A percentile compares a stretch with the other conserved stretches of the same genome.
phyloP scores from a whole-genome alignment of 1,140 invertebrate genomes.

The Papilio polyxenes region DNA sequence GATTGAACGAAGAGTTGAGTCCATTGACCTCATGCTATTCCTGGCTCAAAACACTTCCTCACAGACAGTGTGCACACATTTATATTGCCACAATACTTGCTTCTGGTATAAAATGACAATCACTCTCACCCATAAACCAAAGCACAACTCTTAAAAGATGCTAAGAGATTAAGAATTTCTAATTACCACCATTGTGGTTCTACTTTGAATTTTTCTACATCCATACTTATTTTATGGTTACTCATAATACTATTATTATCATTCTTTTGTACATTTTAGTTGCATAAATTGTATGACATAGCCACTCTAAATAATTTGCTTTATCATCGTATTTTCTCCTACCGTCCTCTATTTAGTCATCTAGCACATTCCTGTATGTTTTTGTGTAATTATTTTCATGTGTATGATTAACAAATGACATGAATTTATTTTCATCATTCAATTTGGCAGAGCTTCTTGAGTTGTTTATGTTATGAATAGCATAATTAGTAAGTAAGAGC shows the following conservation, averaged over 20 bases:
- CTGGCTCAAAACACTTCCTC: conserved; percentile 50
- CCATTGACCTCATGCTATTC: conserved; percentile 60
- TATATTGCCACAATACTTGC: conserved; percentile 15
- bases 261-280: not conserved
- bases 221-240: not conserved
- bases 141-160: no score
- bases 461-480: not conserved
- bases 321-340: not conserved
- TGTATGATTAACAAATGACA: not conserved
- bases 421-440: conserved; percentile 1
- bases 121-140: not conserved
- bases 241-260: not conserved
- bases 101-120: conserved; percentile 7
- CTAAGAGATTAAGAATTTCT: not conserved
- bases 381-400: not conserved
- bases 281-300: not conserved
- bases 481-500: not conserved
- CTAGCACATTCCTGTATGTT: not conserved
- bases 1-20: conserved; percentile 54
- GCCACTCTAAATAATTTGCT: not conserved
- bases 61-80: conserved; percentile 40
- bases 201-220: not conserved
- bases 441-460: not conserved
- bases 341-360: not conserved
- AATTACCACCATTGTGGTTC: not conserved